Base-by-base conservation (phyloP, 2,888 invertebrate genomes). In the Zeuzera pyrina region DNA sequence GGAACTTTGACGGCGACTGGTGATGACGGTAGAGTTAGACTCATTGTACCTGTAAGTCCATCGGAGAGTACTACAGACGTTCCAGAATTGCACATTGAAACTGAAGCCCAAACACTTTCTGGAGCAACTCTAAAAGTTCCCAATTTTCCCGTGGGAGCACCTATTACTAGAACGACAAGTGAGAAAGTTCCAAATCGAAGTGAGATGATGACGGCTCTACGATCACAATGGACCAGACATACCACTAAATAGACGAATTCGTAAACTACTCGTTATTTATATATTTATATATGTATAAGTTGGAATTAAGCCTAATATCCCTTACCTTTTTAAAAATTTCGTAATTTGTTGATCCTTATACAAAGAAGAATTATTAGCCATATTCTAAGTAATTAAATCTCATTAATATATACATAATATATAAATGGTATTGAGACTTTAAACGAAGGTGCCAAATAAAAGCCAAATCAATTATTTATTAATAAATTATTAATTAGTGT, bases 131-230 rank as follows among this genome's bases (percentile, higher is more conserved):
- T 90, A 12, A 84, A 86, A 35, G 86, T 90, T 19, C 85, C 71
- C 41, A 76, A 38, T 55, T 76, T 52, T 6, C 88, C 88, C 16
- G 87, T 88, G 12, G 85, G 88, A 2, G 85, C 88, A 3, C 86
- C 87, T 26, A 91, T 92, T 42, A 89, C 89, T 1, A 85, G 94
- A 45, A 90, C 92, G 29, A 93, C 93, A 15, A 94, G 94, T 71
- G 94, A 94, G 56, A 92, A 92, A 65, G 90, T 94, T 38, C 93
- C 94, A 3, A 91, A 93, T 58, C 87, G 93, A 32, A 94, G 91
- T 68, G 93, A 94, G 61, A 85, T 93, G 62, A 92, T 94, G 92
- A 89, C 89, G 13, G 91, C 93, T 49, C 88, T 94, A 46, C 85
- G 94, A 44, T 89, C 91, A 4, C 88, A 90, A 41, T 94, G 94